Evolutionary conservation across 2,797 vertebrate genomes (phyloP).

Genomic region (Squalus acanthias): DNA sequence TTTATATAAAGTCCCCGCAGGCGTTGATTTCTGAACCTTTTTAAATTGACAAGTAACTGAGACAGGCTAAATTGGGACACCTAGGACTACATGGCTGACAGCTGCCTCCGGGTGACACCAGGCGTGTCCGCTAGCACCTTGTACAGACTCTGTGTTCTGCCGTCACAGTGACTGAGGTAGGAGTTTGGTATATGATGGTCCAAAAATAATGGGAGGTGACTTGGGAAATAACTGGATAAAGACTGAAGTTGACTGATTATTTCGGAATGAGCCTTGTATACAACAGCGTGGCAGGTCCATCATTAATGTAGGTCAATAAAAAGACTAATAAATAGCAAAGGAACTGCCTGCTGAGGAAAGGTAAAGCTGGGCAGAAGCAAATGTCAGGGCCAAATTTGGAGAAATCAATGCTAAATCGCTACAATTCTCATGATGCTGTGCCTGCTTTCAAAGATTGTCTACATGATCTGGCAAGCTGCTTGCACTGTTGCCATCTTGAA

Average conservation of each 20-base stretch:
- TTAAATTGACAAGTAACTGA: slow-evolving; percentile 11
- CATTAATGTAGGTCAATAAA: background rate
- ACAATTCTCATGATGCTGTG: background rate
- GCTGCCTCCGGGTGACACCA: background rate
- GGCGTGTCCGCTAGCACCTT: background rate
- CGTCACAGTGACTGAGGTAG: slow-evolving; percentile 34
- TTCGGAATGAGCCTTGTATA: background rate
- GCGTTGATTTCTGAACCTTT: background rate
- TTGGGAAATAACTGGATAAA: background rate
- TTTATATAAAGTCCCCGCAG: background rate
- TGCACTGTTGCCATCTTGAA: background rate
- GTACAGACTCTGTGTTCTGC: background rate
- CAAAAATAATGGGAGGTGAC: background rate
- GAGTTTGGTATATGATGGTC: slow-evolving; percentile 18
- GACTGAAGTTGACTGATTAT: background rate
- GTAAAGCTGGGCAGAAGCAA: background rate
- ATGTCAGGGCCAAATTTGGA: background rate
- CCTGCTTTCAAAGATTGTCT: background rate
- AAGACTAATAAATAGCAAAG: background rate
- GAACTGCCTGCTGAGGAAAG: background rate
- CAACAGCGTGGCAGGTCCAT: background rate
- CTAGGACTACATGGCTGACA: background rate
- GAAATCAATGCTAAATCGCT: background rate
- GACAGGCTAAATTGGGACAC: background rate
- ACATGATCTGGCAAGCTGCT: background rate